Base-by-base conservation (phyloP, 2,888 invertebrate genomes). In the Drosophila acutilabella region DNA sequence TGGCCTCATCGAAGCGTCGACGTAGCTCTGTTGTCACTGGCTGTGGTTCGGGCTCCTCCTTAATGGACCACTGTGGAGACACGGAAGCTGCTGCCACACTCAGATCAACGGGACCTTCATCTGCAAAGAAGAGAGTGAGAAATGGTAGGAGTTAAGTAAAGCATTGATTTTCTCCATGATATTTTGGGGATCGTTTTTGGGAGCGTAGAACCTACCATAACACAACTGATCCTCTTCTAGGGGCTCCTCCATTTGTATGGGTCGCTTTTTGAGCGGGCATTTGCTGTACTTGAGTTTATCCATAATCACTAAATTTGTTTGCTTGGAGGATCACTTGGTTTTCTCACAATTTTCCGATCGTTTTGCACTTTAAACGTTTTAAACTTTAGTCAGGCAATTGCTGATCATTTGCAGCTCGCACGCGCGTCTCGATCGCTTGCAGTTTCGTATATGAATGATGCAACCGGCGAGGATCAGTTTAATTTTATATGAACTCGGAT, bases 211-310 rank as follows among this genome's bases (percentile, higher is more conserved):
- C 84, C 71, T 74, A 91, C 92, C 90, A 61, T 87, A 81, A 65
- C 84, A 78, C 45, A 90, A 45, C 8, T 81, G 80, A 67, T 86
- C 78, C 61, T 76, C 85, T 1, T 33, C 47, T 13, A 33, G 41
- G 41, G 72, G 57, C 64, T 79, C 68, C 52, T 74, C 78, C 61
- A 90, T 60, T 69, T 84, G 78, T 50, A 92, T 90, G 10, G 92
- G 92, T 30, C 92, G 89, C 82, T 92, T 92, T 58, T 92, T 92
- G 20, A 92, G 82, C 67, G 92, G 92, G 65, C 92, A 92, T 82
- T 90, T 91, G 67, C 91, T 91, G 68, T 91, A 92, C 65, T 91
- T 93, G 14, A 81, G 74, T 64, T 90, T 92, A 89, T 92, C 90
- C 91, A 92, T 80, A 33, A n/a, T 53, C 52, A 64, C 66, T 6